A percentile compares a stretch with the other conserved stretches of the same genome.
phyloP scores from a whole-genome alignment of 2,113 vertebrate genomes.

The Perca fluviatilis region DNA sequence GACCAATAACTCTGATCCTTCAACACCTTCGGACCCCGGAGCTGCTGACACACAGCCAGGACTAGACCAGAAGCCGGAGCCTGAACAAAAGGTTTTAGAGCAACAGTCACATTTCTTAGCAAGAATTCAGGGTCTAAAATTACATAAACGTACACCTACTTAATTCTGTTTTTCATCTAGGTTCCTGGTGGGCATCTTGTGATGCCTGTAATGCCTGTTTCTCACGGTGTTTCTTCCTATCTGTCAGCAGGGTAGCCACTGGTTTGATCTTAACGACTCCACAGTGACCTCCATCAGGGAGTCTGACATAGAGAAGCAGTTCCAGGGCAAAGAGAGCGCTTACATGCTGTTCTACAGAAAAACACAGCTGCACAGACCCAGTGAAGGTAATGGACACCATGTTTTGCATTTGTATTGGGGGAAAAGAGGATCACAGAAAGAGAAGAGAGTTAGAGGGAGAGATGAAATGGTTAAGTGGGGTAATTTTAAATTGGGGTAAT shows the following conservation, averaged over 20 bases:
- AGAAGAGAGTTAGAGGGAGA: neutral
- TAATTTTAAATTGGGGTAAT: neutral
- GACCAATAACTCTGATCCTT: constrained; percentile 10
- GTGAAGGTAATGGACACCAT: constrained; percentile 85
- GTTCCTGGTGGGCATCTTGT: constrained; percentile 9
- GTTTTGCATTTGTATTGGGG: neutral
- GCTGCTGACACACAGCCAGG: constrained; percentile 36
- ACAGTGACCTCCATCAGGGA: constrained; percentile 91
- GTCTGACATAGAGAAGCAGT: constrained; percentile 93
- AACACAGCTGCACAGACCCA: constrained; percentile 87
- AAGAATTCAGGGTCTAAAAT: constrained; percentile 10
- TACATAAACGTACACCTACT: neutral
- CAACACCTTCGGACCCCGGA: constrained; percentile 6
- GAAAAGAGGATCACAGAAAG: constrained; percentile 2
- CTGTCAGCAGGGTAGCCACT: constrained; percentile 83
- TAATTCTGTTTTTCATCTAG: neutral
- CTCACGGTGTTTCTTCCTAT: constrained; percentile 47
- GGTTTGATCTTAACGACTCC: constrained; percentile 97
- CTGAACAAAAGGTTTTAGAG: constrained; percentile 55
- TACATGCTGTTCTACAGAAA: constrained; percentile 99
- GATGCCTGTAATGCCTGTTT: constrained; percentile 38
- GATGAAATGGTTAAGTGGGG: neutral
- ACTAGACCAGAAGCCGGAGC: constrained; percentile 37
- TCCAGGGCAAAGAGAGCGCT: constrained; percentile 97
- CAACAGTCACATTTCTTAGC: neutral